Evolutionary conservation across 2,797 vertebrate species (phyloP).

Genomic region (Tragopan temminckii): DNA sequence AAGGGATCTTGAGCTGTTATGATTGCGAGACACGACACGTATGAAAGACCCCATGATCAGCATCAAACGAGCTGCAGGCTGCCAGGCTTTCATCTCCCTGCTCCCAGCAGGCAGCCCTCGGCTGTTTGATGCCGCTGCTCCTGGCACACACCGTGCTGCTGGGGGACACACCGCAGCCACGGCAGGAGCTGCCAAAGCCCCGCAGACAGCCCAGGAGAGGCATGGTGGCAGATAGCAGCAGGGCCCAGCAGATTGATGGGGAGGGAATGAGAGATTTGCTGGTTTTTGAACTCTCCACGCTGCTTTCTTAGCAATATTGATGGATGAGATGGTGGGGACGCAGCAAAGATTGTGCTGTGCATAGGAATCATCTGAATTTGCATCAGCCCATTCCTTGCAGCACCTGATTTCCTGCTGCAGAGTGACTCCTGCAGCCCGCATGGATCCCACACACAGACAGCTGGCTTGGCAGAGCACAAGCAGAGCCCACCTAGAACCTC

Average conservation of each 20-base stretch:
- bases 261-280: neutral
- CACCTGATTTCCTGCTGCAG: neutral
- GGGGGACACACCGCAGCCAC: neutral
- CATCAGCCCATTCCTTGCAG: neutral
- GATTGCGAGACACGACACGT: neutral
- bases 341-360: fast-evolving
- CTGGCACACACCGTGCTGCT: fast-evolving
- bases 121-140: slow-evolving; percentile 3
- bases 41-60: neutral
- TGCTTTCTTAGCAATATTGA: neutral
- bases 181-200: fast-evolving
- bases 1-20: neutral
- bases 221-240: neutral
- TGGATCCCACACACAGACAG: fast-evolving
- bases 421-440: fast-evolving
- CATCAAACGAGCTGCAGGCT: neutral
- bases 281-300: fast-evolving
- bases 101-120: neutral
- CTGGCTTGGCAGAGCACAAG: fast-evolving
- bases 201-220: neutral
- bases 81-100: neutral
- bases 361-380: fast-evolving
- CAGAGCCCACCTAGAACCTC: fast-evolving
- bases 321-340: fast-evolving
- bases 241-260: neutral